These are phyloP conservation scores for Xanthostigma xanthostigma DNA, from an alignment of 2,888 invertebrate species.

Conservation along the genomic window DNA sequence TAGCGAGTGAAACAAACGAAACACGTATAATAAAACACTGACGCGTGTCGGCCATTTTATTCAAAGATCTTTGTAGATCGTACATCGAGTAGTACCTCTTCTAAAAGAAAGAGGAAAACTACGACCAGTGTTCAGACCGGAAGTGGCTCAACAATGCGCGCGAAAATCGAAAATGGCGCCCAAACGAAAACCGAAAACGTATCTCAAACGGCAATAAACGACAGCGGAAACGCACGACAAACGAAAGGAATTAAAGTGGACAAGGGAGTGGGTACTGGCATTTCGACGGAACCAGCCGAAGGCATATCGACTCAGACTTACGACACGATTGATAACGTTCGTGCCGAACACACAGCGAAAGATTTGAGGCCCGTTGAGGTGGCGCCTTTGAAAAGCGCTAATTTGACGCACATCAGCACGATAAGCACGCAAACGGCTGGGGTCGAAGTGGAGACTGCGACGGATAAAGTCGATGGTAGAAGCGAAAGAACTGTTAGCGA, in stretches of 20 bases:
- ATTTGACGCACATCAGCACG: conserved; percentile 25
- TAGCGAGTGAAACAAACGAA: too few species aligned
- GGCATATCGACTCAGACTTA: conserved; percentile 60
- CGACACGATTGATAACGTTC: background rate
- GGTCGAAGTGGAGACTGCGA: too few species aligned
- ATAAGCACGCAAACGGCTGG: conserved; percentile 20
- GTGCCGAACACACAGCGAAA: background rate
- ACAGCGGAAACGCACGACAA: background rate
- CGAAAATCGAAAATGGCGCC: too few species aligned
- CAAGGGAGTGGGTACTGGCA: background rate
- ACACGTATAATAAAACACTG: too few species aligned
- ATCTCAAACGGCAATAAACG: too few species aligned
- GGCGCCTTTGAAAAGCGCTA: conserved; percentile 20
- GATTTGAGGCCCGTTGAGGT: conserved; percentile 10
- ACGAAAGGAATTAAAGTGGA: conserved; percentile 1
- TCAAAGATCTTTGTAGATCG: too few species aligned
- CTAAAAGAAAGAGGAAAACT: background rate
- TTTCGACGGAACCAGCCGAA: conserved; percentile 47
- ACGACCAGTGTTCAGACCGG: too few species aligned
- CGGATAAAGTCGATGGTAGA: too few species aligned
- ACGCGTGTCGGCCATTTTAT: too few species aligned
- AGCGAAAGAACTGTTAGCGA: too few species aligned
- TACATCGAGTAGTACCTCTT: background rate
- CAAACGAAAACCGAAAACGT: too few species aligned
- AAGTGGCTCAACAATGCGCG: too few species aligned